Evolutionary conservation across 2,888 invertebrate genomes (phyloP), one percentile per base, ranked within the genome.

Genomic region (Agapostemon virescens): DNA sequence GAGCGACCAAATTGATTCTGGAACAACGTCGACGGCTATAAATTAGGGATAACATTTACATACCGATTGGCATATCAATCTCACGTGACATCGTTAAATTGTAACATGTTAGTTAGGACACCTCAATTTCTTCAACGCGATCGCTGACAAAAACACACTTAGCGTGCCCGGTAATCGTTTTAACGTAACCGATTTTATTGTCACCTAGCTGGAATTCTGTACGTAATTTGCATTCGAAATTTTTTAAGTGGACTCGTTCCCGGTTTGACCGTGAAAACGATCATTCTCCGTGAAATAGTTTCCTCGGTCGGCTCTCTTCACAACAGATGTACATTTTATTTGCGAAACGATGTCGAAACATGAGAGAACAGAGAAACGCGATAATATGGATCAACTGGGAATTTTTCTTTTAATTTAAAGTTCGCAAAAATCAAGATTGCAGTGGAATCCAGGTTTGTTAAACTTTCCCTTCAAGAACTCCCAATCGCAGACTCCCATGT

Each of bases 401-500:
- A 55, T 55, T 26, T 49, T 1, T 49, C 20, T 49, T 38, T 9
- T 9, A 9, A 38, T 2, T 67, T 30, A 74, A 26, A 58, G 5
- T 0, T 45, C 17, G 26, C 84, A 84, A n/a, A 79, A 55, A 17
- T 85, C 26, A 4, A 36, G 3, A 23, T 74, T 63, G 36, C 84
- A 84, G 17, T 61, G 26, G n/a, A 42, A 64, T 7, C 66, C 82
- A 1, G 13, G 33, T 0, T n/a, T 17, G 5, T 93, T 93, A 79
- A 95, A 95, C 74, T 94, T 94, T 20, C 93, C 92, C 86, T 95
- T 94, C 17, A 97, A 93, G 15, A 94, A 93, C 0, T 94, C 93
- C 96, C 96, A 96, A 84, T 95, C 95, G 92, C 97, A 97, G 1
- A 97, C 94, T 0, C 96, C 97, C 0, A 95, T 95, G 4, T 95